Evolutionary conservation across 1,140 invertebrate species (phyloP).

Genomic region (Trinorchestia longiramus): DNA sequence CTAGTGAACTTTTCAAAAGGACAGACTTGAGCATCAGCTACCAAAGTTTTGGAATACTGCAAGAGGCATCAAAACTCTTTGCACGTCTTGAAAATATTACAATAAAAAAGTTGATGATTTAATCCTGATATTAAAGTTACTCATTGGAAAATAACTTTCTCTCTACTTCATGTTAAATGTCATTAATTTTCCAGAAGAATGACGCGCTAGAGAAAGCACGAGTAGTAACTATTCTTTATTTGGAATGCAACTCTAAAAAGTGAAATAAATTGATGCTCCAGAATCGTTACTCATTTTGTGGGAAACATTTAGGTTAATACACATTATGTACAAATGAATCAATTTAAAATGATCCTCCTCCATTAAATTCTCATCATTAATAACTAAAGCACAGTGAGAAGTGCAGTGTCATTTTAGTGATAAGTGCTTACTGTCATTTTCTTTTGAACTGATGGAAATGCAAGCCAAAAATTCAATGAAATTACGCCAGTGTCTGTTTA

Average conservation of each 20-base stretch:
- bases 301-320: not conserved
- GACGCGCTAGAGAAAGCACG: not conserved
- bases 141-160: not conserved
- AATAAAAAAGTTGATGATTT: not conserved
- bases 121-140: not conserved
- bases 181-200: no score
- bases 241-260: not conserved
- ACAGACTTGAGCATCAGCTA: not conserved
- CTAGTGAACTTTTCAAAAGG: not conserved
- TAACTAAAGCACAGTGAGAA: not conserved
- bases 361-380: no score
- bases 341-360: not conserved
- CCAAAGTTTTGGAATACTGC: not conserved
- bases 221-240: not conserved
- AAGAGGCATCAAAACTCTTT: not conserved
- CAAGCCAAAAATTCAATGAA: not conserved
- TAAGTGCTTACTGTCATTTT: not conserved
- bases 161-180: not conserved
- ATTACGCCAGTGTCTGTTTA: not conserved
- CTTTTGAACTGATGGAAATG: not conserved
- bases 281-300: not conserved
- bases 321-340: not conserved
- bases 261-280: not conserved
- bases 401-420: not conserved
- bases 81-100: not conserved